Evolutionary conservation across 2,113 vertebrate genomes (phyloP).

Genomic region (Entomyzon cyanotis): DNA sequence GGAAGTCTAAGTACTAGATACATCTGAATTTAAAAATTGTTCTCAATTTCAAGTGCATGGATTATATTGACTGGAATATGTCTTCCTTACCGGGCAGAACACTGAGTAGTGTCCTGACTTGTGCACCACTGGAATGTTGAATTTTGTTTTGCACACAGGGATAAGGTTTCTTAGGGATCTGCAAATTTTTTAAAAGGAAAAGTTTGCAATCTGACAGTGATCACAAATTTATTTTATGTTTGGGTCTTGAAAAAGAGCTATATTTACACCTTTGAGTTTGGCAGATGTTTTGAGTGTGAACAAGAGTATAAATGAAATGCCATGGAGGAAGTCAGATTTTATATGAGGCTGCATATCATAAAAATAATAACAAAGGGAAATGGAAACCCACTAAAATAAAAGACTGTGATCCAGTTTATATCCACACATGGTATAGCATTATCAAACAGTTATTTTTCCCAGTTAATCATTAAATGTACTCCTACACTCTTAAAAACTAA

Average conservation of each 20-base stretch:
- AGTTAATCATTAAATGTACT: constrained; percentile 49
- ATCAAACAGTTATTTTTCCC: constrained; percentile 6
- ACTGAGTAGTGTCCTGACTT: neutral
- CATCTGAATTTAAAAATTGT: neutral
- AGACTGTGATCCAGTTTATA: constrained; percentile 21
- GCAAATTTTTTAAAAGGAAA: neutral
- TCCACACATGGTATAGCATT: constrained; percentile 46
- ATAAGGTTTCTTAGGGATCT: neutral
- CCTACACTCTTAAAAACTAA: constrained; percentile 35
- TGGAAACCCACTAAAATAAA: constrained; percentile 46
- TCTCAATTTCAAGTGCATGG: neutral
- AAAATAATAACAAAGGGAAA: constrained; percentile 23
- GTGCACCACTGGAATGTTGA: neutral
- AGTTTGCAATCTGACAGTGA: neutral
- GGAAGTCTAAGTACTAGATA: neutral
- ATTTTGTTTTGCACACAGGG: neutral
- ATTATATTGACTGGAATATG: neutral
- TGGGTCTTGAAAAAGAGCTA: neutral
- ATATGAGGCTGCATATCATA: neutral
- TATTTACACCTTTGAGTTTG: neutral
- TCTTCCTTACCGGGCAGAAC: neutral
- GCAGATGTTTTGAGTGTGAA: neutral
- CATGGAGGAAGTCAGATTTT: neutral
- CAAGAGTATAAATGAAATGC: neutral
- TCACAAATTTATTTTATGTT: neutral